Conservation (phyloP, 2,888 invertebrate genomes). For the Agriotes lineatus region DNA sequence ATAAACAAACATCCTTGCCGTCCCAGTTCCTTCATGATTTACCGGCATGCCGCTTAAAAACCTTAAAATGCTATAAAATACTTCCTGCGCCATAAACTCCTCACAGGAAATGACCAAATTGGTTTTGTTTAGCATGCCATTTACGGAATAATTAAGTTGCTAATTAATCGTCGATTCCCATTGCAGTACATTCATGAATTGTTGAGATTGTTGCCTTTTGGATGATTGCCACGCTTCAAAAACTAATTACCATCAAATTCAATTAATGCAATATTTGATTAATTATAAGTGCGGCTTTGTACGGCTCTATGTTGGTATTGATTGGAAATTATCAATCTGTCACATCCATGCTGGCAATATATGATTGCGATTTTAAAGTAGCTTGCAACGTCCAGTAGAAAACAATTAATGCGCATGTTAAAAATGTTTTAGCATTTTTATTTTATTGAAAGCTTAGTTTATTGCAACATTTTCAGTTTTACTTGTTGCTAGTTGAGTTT, state of each 20-base stretch:
- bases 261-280: conserved; percentile 8
- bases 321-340: not conserved
- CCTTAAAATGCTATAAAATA: no score
- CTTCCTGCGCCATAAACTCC: not conserved
- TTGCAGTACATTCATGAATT: not conserved
- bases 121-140: not conserved
- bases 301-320: not conserved
- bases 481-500: no score
- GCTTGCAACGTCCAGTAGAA: no score
- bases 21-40: no score
- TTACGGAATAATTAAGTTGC: not conserved
- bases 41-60: no score
- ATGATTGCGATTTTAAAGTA: no score
- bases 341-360: no score
- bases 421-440: no score
- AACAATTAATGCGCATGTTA: no score
- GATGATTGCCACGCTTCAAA: not conserved
- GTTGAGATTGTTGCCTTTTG: not conserved
- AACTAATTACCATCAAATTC: not conserved
- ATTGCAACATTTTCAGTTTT: no score
- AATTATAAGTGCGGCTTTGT: not conserved
- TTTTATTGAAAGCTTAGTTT: no score
- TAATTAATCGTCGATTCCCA: conserved; percentile 3
- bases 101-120: not conserved
- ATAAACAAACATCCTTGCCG: no score